Conservation (phyloP, 1,140 invertebrate species). For the Muscidifurax raptorellus region DNA sequence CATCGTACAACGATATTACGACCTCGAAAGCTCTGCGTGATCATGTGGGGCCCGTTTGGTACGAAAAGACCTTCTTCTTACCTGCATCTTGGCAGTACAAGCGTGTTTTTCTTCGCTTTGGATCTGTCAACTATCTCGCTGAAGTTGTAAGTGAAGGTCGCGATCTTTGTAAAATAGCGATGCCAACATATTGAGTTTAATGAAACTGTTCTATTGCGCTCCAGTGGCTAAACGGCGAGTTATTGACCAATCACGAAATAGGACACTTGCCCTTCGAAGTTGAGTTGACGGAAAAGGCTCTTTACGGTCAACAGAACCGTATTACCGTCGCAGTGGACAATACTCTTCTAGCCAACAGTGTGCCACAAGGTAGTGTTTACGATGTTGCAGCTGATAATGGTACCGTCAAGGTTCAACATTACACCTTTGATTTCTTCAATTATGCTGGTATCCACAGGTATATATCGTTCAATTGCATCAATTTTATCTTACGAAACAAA, state of each 20-base stretch:
- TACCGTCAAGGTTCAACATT: slow-evolving; percentile 83
- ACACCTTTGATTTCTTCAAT: slow-evolving; percentile 98
- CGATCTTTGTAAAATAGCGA: neutral
- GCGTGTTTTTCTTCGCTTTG: slow-evolving; percentile 89
- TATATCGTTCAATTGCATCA: neutral
- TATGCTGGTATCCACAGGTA: slow-evolving; percentile 96
- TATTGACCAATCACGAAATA: slow-evolving; percentile 89
- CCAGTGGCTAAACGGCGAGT: slow-evolving; percentile 92
- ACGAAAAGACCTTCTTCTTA: slow-evolving; percentile 88
- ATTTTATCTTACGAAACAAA: neutral
- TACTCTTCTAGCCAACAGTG: slow-evolving; percentile 85
- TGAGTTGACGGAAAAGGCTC: slow-evolving; percentile 84
- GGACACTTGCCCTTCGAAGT: slow-evolving; percentile 97
- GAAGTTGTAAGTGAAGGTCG: slow-evolving; percentile 85
- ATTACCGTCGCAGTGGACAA: slow-evolving; percentile 97
- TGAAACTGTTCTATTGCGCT: no score
- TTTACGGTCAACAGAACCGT: slow-evolving; percentile 83
- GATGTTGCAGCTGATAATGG: slow-evolving; percentile 80
- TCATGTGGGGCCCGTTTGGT: slow-evolving; percentile 96
- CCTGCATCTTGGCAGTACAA: slow-evolving; percentile 84
- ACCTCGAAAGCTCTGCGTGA: slow-evolving; percentile 87
- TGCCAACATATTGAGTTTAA: no score
- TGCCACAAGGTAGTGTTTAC: slow-evolving; percentile 87
- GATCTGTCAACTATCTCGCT: slow-evolving; percentile 91
- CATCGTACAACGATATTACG: slow-evolving; percentile 97